Percentiles rank a stretch among this genome's conserved stretches.
Conservation (phyloP, 2,797 vertebrate genomes). For the Stomatorhinus walkeri region DNA sequence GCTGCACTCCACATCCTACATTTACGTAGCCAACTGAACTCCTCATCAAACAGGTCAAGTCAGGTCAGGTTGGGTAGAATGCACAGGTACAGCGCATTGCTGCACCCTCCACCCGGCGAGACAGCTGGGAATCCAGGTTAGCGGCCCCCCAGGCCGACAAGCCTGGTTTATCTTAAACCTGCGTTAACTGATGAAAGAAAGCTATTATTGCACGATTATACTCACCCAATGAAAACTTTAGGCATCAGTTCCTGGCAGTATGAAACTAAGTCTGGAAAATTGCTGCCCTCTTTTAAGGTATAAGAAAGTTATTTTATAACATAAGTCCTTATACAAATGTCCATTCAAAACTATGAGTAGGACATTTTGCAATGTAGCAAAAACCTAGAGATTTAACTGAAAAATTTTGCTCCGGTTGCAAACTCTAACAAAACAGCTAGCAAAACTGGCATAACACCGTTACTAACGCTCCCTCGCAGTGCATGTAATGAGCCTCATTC, state of each 20-base stretch:
- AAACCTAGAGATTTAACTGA: not conserved
- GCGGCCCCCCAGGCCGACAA: not conserved
- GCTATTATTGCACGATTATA: not conserved
- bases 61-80: not conserved
- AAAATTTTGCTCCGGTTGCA: not conserved
- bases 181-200: not conserved
- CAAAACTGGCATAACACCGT: not conserved
- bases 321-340: not conserved
- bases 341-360: not conserved
- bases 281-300: not conserved
- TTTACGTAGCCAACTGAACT: not conserved
- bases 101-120: not conserved
- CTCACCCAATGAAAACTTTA: not conserved
- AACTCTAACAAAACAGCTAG: not conserved
- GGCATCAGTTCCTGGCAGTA: not conserved
- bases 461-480: not conserved
- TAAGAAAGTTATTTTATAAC: not conserved
- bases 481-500: not conserved
- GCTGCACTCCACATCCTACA: not conserved
- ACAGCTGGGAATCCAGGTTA: not conserved
- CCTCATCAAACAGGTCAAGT: not conserved
- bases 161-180: not conserved
- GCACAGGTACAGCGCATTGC: not conserved
- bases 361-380: not conserved
- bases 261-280: not conserved